Evolutionary conservation across 2,113 vertebrate genomes (phyloP).

Genomic region (Rhinichthys klamathensis): DNA sequence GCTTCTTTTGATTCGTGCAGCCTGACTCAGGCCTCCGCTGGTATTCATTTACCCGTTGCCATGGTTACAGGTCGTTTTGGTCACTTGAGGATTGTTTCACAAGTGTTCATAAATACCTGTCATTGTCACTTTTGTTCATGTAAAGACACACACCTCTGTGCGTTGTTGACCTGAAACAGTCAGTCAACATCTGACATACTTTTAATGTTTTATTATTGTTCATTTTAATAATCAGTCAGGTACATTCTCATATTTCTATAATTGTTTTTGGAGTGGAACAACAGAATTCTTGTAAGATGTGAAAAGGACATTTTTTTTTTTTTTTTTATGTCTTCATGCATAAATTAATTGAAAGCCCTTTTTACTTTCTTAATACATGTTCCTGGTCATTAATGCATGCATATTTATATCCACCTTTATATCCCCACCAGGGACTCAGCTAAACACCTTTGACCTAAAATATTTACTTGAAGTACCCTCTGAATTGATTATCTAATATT

Average conservation of each 20-base stretch:
- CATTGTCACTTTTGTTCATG: conserved; percentile 5
- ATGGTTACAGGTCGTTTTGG: conserved; percentile 61
- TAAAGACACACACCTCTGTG: background rate
- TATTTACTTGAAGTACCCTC: background rate
- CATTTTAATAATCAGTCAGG: background rate
- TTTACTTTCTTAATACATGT: background rate
- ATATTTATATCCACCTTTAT: too few relatives aligned
- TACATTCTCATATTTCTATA: background rate
- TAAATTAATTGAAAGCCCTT: background rate
- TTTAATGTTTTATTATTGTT: background rate
- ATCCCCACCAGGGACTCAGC: background rate
- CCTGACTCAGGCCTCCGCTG: conserved; percentile 33
- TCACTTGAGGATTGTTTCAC: background rate
- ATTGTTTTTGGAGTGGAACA: background rate
- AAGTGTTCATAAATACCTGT: conserved; percentile 30
- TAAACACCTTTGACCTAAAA: background rate
- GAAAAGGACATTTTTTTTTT: background rate
- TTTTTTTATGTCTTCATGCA: background rate
- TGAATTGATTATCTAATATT: background rate
- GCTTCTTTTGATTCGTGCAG: conserved; percentile 45
- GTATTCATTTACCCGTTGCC: conserved; percentile 70
- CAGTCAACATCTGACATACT: background rate
- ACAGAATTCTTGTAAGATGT: background rate
- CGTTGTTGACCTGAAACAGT: background rate
- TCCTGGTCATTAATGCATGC: background rate